Percentiles rank a stretch among this genome's conserved stretches.
Evolutionary conservation across 1,140 invertebrate genomes (phyloP).

Genomic region (Drosophila rhopaloa): DNA sequence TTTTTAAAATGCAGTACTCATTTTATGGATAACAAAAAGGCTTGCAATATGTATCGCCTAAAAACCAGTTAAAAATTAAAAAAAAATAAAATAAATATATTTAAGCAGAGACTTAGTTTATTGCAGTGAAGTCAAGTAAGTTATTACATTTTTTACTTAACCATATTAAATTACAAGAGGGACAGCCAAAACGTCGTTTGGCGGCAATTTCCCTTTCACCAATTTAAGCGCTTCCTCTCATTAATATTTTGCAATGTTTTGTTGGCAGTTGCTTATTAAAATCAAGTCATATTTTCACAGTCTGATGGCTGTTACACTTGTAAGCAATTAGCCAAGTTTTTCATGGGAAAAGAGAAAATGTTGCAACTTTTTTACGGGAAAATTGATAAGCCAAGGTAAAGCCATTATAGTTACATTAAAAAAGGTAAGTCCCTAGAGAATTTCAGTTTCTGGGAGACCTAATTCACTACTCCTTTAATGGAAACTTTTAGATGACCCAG

Average conservation of each 20-base stretch:
- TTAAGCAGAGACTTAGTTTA: not conserved
- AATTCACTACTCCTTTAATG: not conserved
- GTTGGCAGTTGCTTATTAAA: slow-evolving; percentile 17
- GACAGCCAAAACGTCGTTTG: slow-evolving; percentile 6
- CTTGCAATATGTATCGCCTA: not conserved
- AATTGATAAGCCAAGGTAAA: not conserved
- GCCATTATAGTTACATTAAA: too few relatives aligned
- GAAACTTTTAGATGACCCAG: slow-evolving; percentile 11
- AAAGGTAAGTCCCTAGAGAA: not conserved
- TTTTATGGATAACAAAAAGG: too few relatives aligned
- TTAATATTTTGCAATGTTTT: slow-evolving; percentile 6
- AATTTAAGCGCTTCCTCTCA: slow-evolving; percentile 32
- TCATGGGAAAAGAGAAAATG: slow-evolving; percentile 25
- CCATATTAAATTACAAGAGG: slow-evolving; percentile 6
- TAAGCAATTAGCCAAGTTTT: slow-evolving; percentile 22
- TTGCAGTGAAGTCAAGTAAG: not conserved
- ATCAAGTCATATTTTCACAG: slow-evolving; percentile 31
- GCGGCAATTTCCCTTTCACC: slow-evolving; percentile 36
- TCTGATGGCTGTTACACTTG: slow-evolving; percentile 21
- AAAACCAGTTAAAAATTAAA: not conserved
- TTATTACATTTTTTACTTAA: not conserved
- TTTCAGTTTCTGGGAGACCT: not conserved
- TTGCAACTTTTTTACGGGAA: not conserved
- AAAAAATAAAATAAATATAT: too few relatives aligned
- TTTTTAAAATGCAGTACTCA: too few relatives aligned